phyloP scores from a whole-genome alignment of 2,888 invertebrate species.

The Polydrusus tereticollis region DNA sequence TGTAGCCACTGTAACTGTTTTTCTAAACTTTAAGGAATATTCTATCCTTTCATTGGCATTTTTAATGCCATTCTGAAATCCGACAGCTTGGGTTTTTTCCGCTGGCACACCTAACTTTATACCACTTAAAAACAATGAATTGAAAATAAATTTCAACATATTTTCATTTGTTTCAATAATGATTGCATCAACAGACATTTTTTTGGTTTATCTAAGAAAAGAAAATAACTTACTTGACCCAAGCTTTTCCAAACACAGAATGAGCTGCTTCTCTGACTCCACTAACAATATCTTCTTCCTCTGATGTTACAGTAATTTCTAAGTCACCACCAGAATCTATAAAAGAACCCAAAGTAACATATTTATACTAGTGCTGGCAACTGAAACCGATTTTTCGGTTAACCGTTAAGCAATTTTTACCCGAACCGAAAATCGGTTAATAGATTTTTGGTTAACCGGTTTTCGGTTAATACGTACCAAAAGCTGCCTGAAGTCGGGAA shows the following conservation, averaged over 20 bases:
- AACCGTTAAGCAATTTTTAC: too few relatives aligned
- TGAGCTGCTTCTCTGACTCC: slow-evolving; percentile 86
- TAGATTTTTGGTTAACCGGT: too few relatives aligned
- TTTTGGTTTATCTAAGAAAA: too few relatives aligned
- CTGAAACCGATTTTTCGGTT: not conserved
- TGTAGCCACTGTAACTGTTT: slow-evolving; percentile 79
- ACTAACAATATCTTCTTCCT: slow-evolving; percentile 81
- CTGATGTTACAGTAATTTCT: slow-evolving; percentile 81
- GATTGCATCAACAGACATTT: too few relatives aligned
- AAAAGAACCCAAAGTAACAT: slow-evolving; percentile 6
- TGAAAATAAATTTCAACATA: not conserved
- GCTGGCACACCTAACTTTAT: slow-evolving; percentile 73
- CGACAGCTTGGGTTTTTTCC: slow-evolving; percentile 82
- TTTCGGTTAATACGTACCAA: too few relatives aligned
- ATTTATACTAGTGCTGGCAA: too few relatives aligned
- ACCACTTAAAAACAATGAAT: slow-evolving; percentile 68
- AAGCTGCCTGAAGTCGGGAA: too few relatives aligned
- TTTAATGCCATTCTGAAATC: slow-evolving; percentile 81
- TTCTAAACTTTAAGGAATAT: slow-evolving; percentile 71
- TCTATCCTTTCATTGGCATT: slow-evolving; percentile 82
- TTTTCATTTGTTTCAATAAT: not conserved
- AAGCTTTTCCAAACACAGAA: slow-evolving; percentile 83
- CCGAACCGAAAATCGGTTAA: too few relatives aligned
- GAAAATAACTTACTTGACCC: slow-evolving; percentile 79
- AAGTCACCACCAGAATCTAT: slow-evolving; percentile 87